Evolutionary conservation across 2,113 vertebrate genomes (phyloP).

Genomic region (Hydrochoerus hydrochaeris): DNA sequence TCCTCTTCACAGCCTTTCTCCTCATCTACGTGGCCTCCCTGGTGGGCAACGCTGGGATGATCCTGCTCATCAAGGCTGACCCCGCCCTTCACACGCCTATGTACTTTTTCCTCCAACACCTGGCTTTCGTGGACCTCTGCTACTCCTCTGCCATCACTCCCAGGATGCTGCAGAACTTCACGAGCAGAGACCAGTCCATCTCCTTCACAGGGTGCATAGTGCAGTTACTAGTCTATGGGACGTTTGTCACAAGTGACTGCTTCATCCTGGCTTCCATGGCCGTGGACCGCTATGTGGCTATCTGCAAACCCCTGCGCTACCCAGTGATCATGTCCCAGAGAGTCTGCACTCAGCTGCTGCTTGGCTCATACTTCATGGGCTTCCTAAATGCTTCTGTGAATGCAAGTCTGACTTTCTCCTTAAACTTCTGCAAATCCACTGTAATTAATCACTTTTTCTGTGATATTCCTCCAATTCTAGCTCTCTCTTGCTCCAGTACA

Average conservation of each 20-base stretch:
- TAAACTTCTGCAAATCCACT: slow-evolving; percentile 69
- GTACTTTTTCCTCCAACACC: slow-evolving; percentile 78
- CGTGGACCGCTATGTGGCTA: slow-evolving; percentile 73
- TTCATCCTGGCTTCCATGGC: slow-evolving; percentile 78
- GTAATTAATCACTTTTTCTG: slow-evolving; percentile 78
- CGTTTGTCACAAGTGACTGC: slow-evolving; percentile 58
- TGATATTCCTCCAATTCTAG: slow-evolving; percentile 67
- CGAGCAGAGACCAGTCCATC: slow-evolving; percentile 26
- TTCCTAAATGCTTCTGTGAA: slow-evolving; percentile 68
- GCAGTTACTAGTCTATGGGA: slow-evolving; percentile 65
- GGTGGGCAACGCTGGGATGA: slow-evolving; percentile 68
- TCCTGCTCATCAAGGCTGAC: slow-evolving; percentile 68
- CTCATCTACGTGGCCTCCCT: slow-evolving; percentile 42
- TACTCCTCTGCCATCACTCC: slow-evolving; percentile 75
- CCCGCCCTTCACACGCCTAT: slow-evolving; percentile 69
- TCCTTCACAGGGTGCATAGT: slow-evolving; percentile 68
- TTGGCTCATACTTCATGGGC: slow-evolving; percentile 60
- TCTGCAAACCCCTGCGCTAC: slow-evolving; percentile 75
- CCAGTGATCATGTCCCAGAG: slow-evolving; percentile 43
- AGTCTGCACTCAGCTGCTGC: slow-evolving; percentile 31
- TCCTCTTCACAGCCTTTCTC: slow-evolving; percentile 72
- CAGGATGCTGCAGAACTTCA: slow-evolving; percentile 73
- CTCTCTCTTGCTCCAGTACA: slow-evolving; percentile 26
- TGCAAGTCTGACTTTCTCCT: slow-evolving; percentile 22
- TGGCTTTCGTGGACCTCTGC: slow-evolving; percentile 78